A percentile compares a stretch with the other conserved stretches of the same genome.
These are phyloP conservation scores for Synanthedon tipuliformis DNA, from an alignment of 2,888 invertebrate species.

Conservation along the genomic window DNA sequence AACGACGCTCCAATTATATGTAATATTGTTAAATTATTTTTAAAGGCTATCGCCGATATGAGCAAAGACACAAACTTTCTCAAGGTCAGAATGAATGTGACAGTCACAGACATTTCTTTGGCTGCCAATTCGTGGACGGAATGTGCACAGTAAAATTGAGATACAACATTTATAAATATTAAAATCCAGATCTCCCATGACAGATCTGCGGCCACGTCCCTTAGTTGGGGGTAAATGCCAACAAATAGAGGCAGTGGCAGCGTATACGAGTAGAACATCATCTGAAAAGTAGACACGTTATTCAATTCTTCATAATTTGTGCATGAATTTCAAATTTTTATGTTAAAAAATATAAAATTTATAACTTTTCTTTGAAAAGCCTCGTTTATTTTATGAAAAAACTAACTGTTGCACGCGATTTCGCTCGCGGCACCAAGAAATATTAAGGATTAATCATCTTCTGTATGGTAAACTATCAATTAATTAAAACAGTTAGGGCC, in stretches of 20 bases:
- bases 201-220: conserved; percentile 20
- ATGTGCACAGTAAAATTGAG: conserved; percentile 50
- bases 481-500: background rate
- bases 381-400: too few relatives aligned
- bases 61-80: conserved; percentile 52
- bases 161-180: conserved; percentile 34
- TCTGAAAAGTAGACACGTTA: conserved; percentile 30
- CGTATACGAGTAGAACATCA: conserved; percentile 56
- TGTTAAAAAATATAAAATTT: too few relatives aligned
- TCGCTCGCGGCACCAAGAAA: too few relatives aligned
- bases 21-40: conserved; percentile 46
- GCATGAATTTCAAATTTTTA: too few relatives aligned
- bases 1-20: conserved; percentile 45
- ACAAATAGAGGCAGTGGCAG: conserved; percentile 49
- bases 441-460: too few relatives aligned
- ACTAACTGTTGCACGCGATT: too few relatives aligned
- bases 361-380: too few relatives aligned
- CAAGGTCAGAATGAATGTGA: conserved; percentile 53
- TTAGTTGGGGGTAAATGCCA: conserved; percentile 35
- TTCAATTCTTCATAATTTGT: background rate
- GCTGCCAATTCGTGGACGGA: conserved; percentile 53
- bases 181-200: conserved; percentile 34
- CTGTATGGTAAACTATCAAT: too few relatives aligned
- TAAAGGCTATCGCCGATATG: conserved; percentile 52
- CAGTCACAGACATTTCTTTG: conserved; percentile 48